These are phyloP conservation scores for Leptinotarsa lineolata DNA, from an alignment of 1,140 invertebrate genomes.

Conservation along the genomic window DNA sequence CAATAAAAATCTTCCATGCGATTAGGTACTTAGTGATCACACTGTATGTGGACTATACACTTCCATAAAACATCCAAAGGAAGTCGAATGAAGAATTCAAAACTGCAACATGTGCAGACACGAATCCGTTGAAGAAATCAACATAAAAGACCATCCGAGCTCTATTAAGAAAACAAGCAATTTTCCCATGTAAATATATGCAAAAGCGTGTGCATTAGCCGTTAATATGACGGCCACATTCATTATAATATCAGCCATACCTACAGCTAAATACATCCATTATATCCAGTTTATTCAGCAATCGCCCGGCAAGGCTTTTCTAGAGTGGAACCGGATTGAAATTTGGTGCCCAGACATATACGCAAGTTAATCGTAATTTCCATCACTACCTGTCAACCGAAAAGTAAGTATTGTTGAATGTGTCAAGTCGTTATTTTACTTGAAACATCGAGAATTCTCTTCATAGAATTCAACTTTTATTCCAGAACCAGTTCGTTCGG, in stretches of 20 bases:
- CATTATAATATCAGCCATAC: constrained; percentile 27
- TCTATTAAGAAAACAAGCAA: constrained; percentile 24
- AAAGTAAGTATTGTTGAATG: too few species aligned
- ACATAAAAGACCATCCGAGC: background rate
- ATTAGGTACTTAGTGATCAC: too few species aligned
- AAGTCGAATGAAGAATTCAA: too few species aligned
- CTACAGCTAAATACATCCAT: constrained; percentile 27
- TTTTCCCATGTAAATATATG: constrained; percentile 34
- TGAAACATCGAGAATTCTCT: too few species aligned
- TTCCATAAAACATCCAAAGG: too few species aligned
- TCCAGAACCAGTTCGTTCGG: too few species aligned
- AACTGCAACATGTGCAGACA: background rate
- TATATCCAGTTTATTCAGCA: constrained; percentile 1
- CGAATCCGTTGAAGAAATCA: constrained; percentile 6
- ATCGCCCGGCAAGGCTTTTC: background rate
- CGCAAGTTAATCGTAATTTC: background rate
- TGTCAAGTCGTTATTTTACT: too few species aligned
- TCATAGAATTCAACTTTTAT: too few species aligned
- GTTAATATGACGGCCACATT: constrained; percentile 32
- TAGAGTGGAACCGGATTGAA: background rate
- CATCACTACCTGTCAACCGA: too few species aligned
- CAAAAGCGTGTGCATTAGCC: constrained; percentile 33
- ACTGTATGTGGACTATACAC: too few species aligned
- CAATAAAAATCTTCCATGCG: too few species aligned
- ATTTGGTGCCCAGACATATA: background rate